phyloP scores from a whole-genome alignment of 2,888 invertebrate genomes.

The Hyppa rectilinea region DNA sequence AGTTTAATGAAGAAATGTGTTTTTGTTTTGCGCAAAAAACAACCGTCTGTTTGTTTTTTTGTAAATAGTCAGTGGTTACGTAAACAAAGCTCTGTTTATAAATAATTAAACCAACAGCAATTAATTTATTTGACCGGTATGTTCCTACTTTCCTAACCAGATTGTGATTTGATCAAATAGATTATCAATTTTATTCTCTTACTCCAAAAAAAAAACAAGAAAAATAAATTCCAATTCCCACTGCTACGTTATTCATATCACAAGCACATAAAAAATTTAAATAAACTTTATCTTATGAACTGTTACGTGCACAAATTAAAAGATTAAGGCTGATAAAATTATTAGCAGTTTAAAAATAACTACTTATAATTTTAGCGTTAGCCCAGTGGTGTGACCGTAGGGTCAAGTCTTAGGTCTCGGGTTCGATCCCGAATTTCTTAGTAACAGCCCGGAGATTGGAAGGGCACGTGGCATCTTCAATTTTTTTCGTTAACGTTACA shows the following conservation, averaged over 20 bases:
- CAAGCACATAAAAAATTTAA: background rate
- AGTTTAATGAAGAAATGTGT: constrained; percentile 11
- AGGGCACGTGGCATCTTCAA: too few relatives aligned
- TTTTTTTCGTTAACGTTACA: too few relatives aligned
- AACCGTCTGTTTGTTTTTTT: constrained; percentile 1
- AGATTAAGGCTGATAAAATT: background rate
- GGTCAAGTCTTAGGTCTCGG: too few relatives aligned
- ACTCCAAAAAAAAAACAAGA: background rate
- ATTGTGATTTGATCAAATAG: background rate
- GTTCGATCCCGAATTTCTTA: too few relatives aligned
- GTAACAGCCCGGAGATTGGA: too few relatives aligned
- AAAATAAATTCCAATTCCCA: background rate
- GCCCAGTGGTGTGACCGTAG: too few relatives aligned
- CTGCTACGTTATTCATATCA: too few relatives aligned
- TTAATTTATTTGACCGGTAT: background rate
- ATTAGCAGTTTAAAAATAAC: too few relatives aligned
- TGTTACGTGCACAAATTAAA: background rate
- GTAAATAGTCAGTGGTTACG: background rate
- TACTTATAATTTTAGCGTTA: too few relatives aligned
- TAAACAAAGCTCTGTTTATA: background rate
- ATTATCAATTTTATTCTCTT: background rate
- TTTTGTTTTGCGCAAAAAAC: constrained; percentile 1
- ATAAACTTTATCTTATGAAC: background rate
- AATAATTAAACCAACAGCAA: background rate
- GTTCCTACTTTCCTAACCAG: too few relatives aligned